Conservation (phyloP, 2,113 vertebrate species). For the Balaeniceps rex region DNA sequence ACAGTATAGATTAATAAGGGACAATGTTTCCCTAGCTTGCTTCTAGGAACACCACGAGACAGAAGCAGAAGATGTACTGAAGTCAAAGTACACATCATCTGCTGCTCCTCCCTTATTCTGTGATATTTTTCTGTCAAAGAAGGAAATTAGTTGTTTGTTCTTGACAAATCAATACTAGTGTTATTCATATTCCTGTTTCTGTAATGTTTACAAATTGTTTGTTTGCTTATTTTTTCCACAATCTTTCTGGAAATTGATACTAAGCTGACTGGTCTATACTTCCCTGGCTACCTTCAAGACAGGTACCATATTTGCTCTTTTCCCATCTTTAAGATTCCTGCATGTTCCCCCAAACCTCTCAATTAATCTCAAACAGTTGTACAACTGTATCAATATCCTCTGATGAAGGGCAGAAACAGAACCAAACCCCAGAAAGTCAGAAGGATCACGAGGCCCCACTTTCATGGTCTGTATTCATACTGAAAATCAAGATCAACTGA, state of each 20-base stretch:
- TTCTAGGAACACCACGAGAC: neutral
- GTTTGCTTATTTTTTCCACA: neutral
- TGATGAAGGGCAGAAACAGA: neutral
- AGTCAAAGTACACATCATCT: neutral
- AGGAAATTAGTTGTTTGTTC: neutral
- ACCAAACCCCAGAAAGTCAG: neutral
- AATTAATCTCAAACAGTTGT: neutral
- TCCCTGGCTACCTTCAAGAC: neutral
- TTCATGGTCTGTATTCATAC: neutral
- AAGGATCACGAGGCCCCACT: neutral
- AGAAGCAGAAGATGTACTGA: neutral
- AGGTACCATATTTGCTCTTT: neutral
- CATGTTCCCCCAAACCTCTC: neutral
- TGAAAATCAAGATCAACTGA: neutral
- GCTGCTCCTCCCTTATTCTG: neutral
- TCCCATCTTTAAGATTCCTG: neutral
- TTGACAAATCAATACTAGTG: neutral
- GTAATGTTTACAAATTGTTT: neutral
- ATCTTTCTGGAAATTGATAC: neutral
- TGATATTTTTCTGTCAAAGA: neutral
- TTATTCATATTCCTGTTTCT: neutral
- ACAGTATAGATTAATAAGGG: neutral
- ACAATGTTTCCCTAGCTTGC: neutral
- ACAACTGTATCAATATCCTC: neutral
- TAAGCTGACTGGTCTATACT: neutral